Evolutionary conservation across 2,113 vertebrate genomes (phyloP), one percentile per base, ranked within the genome.

Genomic region (Lophius piscatorius): DNA sequence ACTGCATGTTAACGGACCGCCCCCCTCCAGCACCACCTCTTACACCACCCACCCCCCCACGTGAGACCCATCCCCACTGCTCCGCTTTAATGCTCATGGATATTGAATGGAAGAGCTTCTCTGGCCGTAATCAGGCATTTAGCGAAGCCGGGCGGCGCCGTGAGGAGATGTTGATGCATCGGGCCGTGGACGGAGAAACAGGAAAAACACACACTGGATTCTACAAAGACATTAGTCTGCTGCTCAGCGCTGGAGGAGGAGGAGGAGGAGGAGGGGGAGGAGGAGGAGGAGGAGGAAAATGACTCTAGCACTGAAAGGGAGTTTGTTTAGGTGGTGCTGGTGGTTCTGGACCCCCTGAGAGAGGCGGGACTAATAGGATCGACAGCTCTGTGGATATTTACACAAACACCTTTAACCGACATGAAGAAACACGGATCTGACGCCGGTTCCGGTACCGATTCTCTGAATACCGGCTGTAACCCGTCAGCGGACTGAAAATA

Each of bases 151-250:
- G 81, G 78, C 78, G 78, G 73, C 81, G 71, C 85, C 78, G 78
- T 79, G 83, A 89, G 84, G 88, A 91, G 91, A 91, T 91, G 91
- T 87, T 90, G 87, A 85, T 87, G 78, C 60, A 60, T 67, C 85
- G 85, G 83, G 83, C 78, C 78, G 77, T 81, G 74, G 88, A 88
- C 87, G 87, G 78, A 79, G 80, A 88, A 88, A 84, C 91, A 90
- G 89, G 74, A 50, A 85, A 89, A 78, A 76, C 40, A 78, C 44
- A 55, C 66, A 74, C 61, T 85, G 75, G 76, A 74, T 75, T 81
- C 34, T 71, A 81, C 82, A 82, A 81, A 88, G 64, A 83, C 81
- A 84, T 82, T 79, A 84, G 74, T 75, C 63, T 60, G 26, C 40
- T 67, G 54, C 68, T 63, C 54, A 51, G 63, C 10, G 35, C 75